Evolutionary conservation across 2,888 invertebrate species (phyloP).

Genomic region (Agrochola litura): DNA sequence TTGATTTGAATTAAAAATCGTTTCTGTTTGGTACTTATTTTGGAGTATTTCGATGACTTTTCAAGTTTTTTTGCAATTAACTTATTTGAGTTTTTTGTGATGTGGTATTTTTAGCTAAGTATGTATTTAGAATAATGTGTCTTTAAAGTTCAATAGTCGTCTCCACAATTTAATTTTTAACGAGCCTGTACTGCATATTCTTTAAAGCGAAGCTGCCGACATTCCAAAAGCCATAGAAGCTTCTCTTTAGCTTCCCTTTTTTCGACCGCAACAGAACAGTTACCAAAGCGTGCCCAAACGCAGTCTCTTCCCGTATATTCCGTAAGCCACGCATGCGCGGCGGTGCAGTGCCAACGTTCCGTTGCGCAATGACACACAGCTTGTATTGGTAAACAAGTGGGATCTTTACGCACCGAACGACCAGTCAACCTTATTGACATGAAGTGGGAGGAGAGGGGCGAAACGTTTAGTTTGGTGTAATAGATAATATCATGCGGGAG

Average conservation of each 20-base stretch:
- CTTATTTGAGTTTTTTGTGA: neutral
- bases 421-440: conserved; percentile 50
- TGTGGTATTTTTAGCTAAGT: conserved; percentile 8
- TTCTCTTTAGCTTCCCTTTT: neutral
- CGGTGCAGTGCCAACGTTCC: conserved; percentile 67
- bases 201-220: neutral
- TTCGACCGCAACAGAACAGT: neutral
- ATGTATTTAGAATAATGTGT: conserved; percentile 14
- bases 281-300: conserved; percentile 28
- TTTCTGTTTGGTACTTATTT: neutral
- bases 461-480: conserved; percentile 11
- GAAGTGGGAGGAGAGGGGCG: conserved; percentile 12
- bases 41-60: conserved; percentile 20
- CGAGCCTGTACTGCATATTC: neutral
- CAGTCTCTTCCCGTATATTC: conserved; percentile 53
- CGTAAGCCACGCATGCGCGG: conserved; percentile 45
- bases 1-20: conserved; percentile 1
- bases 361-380: conserved; percentile 64
- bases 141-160: neutral
- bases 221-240: neutral
- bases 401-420: conserved; percentile 54
- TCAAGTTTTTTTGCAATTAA: neutral
- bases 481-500: conserved; percentile 24
- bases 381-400: conserved; percentile 67
- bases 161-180: neutral